phyloP scores from a whole-genome alignment of 2,888 invertebrate genomes.

The Acanthosoma haemorrhoidale region DNA sequence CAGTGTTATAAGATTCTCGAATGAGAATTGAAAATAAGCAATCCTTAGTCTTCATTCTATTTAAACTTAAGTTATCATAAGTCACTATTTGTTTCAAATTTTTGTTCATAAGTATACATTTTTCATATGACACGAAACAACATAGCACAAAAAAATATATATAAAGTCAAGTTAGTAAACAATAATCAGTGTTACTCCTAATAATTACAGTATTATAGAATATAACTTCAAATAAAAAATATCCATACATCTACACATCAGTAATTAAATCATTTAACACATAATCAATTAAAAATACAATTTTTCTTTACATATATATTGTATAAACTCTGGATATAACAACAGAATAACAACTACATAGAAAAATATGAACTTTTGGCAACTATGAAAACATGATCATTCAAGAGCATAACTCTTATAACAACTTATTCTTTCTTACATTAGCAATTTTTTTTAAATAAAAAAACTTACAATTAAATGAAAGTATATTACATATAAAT shows the following conservation, averaged over 20 bases:
- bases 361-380: slow-evolving; percentile 29
- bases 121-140: not conserved
- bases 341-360: slow-evolving; percentile 24
- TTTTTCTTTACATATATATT: not conserved
- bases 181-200: not conserved
- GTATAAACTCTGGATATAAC: slow-evolving; percentile 20
- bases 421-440: slow-evolving; percentile 13
- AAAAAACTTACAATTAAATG: slow-evolving; percentile 4
- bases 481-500: slow-evolving; percentile 3
- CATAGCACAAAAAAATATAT: not conserved
- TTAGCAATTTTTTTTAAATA: not conserved
- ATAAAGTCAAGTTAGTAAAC: not conserved
- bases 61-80: not conserved
- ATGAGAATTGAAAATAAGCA: not conserved
- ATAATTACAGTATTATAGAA: not conserved
- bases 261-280: not conserved
- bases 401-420: slow-evolving; percentile 21
- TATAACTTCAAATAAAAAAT: not conserved
- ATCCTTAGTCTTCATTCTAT: not conserved
- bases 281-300: slow-evolving; percentile 3
- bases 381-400: slow-evolving; percentile 24
- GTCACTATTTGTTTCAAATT: too few species aligned
- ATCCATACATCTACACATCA: not conserved
- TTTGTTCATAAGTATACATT: too few species aligned
- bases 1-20: not conserved